Conservation (phyloP, 2,797 vertebrate genomes). For the Clarias fuscus region DNA sequence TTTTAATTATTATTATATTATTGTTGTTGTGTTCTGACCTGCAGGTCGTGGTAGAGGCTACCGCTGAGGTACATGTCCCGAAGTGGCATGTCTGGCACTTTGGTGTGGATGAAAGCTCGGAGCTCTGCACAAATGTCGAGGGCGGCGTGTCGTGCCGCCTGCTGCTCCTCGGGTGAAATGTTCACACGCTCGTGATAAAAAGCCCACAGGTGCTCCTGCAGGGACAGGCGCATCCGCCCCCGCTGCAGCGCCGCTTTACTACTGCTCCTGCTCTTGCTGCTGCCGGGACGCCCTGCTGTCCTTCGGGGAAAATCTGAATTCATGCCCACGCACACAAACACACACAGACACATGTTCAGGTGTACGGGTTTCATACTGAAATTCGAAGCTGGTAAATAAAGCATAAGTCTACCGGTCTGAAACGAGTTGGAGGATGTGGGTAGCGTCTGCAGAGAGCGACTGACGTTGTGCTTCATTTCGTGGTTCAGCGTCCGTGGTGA, state of each 20-base stretch:
- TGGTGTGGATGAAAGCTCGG: conserved; percentile 88
- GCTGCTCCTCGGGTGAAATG: conserved; percentile 87
- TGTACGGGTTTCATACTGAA: neutral
- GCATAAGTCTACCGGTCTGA: conserved; percentile 63
- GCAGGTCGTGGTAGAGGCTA: conserved; percentile 94
- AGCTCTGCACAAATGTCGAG: conserved; percentile 96
- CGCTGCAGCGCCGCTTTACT: conserved; percentile 67
- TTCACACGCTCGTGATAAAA: conserved; percentile 86
- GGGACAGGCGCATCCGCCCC: conserved; percentile 86
- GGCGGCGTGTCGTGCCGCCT: conserved; percentile 86
- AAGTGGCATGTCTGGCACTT: conserved; percentile 96
- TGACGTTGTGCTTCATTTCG: conserved; percentile 90
- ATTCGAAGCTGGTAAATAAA: too few species aligned
- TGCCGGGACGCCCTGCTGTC: conserved; percentile 61
- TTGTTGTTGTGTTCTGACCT: conserved; percentile 72
- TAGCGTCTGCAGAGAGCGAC: conserved; percentile 91
- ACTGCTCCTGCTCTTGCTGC: conserved; percentile 44
- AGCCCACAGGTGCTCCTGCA: conserved; percentile 90
- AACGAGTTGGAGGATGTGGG: conserved; percentile 78
- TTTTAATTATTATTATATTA: neutral
- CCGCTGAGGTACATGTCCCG: conserved; percentile 98
- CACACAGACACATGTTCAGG: neutral
- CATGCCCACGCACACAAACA: neutral
- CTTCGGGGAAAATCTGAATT: conserved; percentile 69
- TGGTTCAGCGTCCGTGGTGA: conserved; percentile 84